Base-by-base conservation (phyloP, 2,113 vertebrate species). In the Petromus typicus region DNA sequence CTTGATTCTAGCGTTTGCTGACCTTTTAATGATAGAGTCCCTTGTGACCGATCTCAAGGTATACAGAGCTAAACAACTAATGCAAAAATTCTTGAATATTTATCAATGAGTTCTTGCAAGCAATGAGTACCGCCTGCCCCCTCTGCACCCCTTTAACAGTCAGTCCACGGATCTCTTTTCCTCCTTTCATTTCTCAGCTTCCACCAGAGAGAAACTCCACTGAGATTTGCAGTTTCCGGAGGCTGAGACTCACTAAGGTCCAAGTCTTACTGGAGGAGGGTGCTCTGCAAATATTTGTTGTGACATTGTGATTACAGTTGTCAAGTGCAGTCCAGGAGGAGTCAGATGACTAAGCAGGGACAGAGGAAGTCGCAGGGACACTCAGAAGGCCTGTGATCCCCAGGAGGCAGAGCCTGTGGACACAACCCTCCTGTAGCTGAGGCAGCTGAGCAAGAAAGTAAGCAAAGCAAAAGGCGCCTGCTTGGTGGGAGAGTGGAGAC, bases 241-340 rank as follows among this genome's bases (percentile, higher is more conserved):
- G 66, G 80, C 0, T 20, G 64, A 81, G 5, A 16, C 61, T 81
- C 40, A 22, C 86, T 43, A n/a, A 20, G 32, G 25, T 48, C 78
- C 75, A 43, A 82, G 83, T 17, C 7, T 76, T 23, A 48, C 84
- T 30, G 9, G 40, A 89, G 56, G 67, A 45, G 5, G 71, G 45
- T 34, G 37, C 80, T 97, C 27, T 2, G 81, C 69, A 78, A 92
- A 89, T 94, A 95, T 87, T 86, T 66, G 59, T 17, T 37, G 61
- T 32, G 37, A 78, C 37, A 76, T 0, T 64, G 86, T 78, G 81
- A 91, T 16, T 87, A 63, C 30, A 61, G 82, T 93, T 87, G 73
- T 88, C 83, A 73, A 89, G 87, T 64, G 71, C 71, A 88, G 78
- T 71, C 78, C 12, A 2, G 4, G 25, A 85, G 85, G 48, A 86